Evolutionary conservation across 2,888 invertebrate species (phyloP).

Genomic region (Watsonalla binaria): DNA sequence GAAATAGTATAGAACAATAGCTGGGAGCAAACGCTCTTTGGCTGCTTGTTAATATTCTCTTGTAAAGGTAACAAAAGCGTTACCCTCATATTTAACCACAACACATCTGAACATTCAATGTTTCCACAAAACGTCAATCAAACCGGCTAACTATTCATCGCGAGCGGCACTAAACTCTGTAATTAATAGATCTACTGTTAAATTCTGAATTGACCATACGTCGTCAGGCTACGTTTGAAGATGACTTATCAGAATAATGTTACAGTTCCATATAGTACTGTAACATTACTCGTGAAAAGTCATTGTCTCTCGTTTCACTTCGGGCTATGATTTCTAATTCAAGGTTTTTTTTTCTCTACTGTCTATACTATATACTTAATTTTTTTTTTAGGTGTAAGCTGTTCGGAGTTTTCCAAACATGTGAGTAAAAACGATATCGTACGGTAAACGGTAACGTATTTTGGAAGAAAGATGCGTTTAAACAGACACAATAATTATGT

Average conservation of each 20-base stretch:
- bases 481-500: too few species aligned
- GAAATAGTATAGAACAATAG: neutral
- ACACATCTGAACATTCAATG: slow-evolving; percentile 16
- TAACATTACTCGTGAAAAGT: too few species aligned
- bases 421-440: too few species aligned
- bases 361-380: too few species aligned
- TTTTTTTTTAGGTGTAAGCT: too few species aligned
- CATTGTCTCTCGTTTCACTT: too few species aligned
- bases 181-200: slow-evolving; percentile 30
- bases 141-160: slow-evolving; percentile 27
- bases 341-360: too few species aligned
- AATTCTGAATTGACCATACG: slow-evolving; percentile 26
- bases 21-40: neutral
- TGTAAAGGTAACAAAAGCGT: neutral
- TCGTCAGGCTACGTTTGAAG: slow-evolving; percentile 10
- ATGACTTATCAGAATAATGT: neutral
- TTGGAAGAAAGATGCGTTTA: too few species aligned
- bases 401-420: too few species aligned
- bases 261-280: too few species aligned
- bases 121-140: slow-evolving; percentile 25
- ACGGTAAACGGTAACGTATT: too few species aligned
- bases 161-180: slow-evolving; percentile 18
- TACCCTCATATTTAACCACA: neutral
- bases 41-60: neutral
- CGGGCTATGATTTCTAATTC: too few species aligned